Percentiles rank a stretch among this genome's conserved stretches.
These are phyloP conservation scores for Abrostola triplasia DNA, from an alignment of 2,888 invertebrate genomes.

Conservation along the genomic window DNA sequence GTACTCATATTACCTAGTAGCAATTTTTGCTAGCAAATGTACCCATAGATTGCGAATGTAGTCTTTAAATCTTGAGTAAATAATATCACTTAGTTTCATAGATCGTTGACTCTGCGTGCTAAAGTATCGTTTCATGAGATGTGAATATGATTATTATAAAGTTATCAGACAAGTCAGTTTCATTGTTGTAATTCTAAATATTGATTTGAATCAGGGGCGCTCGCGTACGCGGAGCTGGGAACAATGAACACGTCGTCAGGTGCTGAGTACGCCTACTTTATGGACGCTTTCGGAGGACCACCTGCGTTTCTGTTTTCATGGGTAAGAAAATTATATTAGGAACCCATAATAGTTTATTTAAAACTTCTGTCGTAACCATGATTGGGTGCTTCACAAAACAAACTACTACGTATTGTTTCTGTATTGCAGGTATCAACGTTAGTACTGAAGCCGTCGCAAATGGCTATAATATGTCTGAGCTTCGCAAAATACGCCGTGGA, in stretches of 20 bases:
- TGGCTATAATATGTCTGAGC: conserved; percentile 97
- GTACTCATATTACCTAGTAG: conserved; percentile 13
- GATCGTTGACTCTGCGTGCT: conserved; percentile 14
- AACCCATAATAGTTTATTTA: too few species aligned
- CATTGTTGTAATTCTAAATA: not conserved
- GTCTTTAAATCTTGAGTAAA: not conserved
- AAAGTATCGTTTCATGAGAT: not conserved
- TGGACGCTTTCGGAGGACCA: conserved; percentile 97
- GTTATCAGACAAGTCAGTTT: not conserved
- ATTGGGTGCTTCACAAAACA: not conserved
- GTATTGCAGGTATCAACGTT: conserved; percentile 95
- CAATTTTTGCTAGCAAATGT: not conserved
- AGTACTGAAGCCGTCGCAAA: conserved; percentile 97
- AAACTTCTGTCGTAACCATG: not conserved
- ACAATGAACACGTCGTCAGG: conserved; percentile 98
- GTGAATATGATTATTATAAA: not conserved
- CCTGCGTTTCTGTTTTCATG: conserved; percentile 98
- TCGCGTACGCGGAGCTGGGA: conserved; percentile 97
- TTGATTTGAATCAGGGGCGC: conserved; percentile 90
- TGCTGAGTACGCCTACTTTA: conserved; percentile 98
- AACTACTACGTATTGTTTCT: conserved; percentile 5
- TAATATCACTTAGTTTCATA: conserved; percentile 12
- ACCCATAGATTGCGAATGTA: too few species aligned
- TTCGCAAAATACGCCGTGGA: conserved; percentile 98
- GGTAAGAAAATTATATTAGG: conserved; percentile 86